Evolutionary conservation across 2,797 vertebrate species (phyloP), one percentile per base, ranked within the genome.

Genomic region (Schizopygopsis malacanthus): DNA sequence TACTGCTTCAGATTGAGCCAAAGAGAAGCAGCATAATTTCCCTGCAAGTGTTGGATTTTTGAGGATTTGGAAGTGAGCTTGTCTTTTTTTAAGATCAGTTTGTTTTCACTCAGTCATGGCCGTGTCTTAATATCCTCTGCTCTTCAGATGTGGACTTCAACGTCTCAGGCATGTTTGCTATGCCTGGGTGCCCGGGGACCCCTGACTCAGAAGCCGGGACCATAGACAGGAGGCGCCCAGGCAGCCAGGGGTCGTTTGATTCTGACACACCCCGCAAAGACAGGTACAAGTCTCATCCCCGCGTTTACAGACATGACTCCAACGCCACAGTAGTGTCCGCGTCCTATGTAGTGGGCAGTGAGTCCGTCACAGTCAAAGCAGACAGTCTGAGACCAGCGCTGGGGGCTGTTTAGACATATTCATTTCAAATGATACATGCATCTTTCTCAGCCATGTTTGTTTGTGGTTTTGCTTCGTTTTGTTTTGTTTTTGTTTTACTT

Each of bases 121-220:
- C 0, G 84, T 56, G 0, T 22, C 0, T 69, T 33, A 20, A 81
- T 78, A 13, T 84, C 45, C 73, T 3, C 87, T 28, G 22, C 25
- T 84, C 18, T 83, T 18, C 94, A 99, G 98, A 99, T 5, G 91
- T 99, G 89, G 98, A 99, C 79, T 99, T 99, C 93, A 99, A 99
- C 0, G 97, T 99, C n/a, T 98, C 98, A 0, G 98, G 97, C 87
- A 96, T 96, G 5, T 99, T 99, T 15, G 95, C 96, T 61, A 84
- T 96, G 90, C 94, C 94, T 50, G 91, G 93, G 28, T 92, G 94
- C 91, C 82, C 94, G 1, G 85, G 93, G 67, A 95, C 96, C 86
- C 95, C 94, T 0, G 94, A 95, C 71, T 93, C 90, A 0, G 98
- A 99, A 20, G 93, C 92, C 1, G 91, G 94, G 72, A 92, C 94